Evolutionary conservation across 2,113 vertebrate genomes (phyloP).

Genomic region (Hydrolagus affinis): DNA sequence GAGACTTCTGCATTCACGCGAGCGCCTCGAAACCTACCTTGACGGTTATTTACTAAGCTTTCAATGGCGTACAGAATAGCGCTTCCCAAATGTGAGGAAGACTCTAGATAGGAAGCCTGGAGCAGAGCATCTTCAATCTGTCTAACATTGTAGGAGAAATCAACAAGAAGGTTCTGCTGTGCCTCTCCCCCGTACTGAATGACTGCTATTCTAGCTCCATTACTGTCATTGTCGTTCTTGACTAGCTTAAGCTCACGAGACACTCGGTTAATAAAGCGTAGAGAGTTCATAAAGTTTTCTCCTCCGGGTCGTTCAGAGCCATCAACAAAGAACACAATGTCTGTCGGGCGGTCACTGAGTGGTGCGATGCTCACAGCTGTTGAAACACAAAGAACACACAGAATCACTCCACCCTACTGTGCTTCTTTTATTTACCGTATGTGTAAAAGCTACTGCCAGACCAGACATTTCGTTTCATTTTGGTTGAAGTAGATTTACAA

Average conservation of each 20-base stretch:
- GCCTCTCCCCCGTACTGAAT: slow-evolving; percentile 37
- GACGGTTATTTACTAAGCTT: slow-evolving; percentile 33
- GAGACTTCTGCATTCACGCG: slow-evolving; percentile 34
- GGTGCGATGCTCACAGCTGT: slow-evolving; percentile 36
- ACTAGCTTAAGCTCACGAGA: slow-evolving; percentile 36
- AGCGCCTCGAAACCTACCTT: slow-evolving; percentile 26
- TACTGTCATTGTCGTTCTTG: slow-evolving; percentile 31
- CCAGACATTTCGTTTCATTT: no score
- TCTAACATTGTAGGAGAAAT: slow-evolving; percentile 34
- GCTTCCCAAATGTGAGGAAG: slow-evolving; percentile 36
- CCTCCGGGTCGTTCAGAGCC: slow-evolving; percentile 37
- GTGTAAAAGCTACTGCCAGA: no score
- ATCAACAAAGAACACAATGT: slow-evolving; percentile 41
- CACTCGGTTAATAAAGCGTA: slow-evolving; percentile 35
- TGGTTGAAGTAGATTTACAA: no score
- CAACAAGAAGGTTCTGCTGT: slow-evolving; percentile 38
- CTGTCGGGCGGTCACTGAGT: slow-evolving; percentile 36
- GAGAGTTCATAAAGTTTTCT: slow-evolving; percentile 34
- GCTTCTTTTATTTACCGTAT: no score
- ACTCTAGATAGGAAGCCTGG: slow-evolving; percentile 37
- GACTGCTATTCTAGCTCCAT: slow-evolving; percentile 37
- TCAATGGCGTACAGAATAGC: slow-evolving; percentile 36
- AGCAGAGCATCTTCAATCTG: slow-evolving; percentile 31
- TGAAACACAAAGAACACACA: background rate
- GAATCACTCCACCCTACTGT: no score